Conservation (phyloP, 2,797 vertebrate genomes). For the Distichodus sexfasciatus region DNA sequence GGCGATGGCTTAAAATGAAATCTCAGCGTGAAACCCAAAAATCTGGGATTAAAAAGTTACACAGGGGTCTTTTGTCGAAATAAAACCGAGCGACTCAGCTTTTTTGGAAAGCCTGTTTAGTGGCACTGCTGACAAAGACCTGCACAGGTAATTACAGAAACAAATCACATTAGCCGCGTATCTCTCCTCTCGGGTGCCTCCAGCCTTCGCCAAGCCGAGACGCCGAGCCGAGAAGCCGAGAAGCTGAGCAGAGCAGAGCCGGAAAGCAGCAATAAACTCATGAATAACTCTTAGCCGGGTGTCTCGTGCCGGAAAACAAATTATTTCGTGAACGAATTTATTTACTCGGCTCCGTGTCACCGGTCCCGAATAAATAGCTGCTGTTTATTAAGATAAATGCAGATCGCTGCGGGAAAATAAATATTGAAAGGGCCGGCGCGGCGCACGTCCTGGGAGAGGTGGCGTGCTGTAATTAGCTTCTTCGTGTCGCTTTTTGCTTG, state of each 20-base stretch:
- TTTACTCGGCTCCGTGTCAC: conserved; percentile 38
- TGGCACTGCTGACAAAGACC: conserved; percentile 43
- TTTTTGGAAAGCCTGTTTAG: conserved; percentile 43
- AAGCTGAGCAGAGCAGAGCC: conserved; percentile 18
- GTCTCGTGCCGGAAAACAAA: conserved; percentile 44
- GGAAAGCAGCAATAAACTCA: conserved; percentile 46
- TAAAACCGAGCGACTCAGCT: conserved; percentile 15
- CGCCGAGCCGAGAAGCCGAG: conserved; percentile 39
- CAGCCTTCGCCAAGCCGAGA: conserved; percentile 35
- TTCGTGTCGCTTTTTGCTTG: conserved; percentile 26
- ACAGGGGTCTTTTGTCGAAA: conserved; percentile 19
- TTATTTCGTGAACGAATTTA: conserved; percentile 44
- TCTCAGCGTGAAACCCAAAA: neutral
- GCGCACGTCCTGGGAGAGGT: conserved; percentile 29
- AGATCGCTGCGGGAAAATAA: conserved; percentile 36
- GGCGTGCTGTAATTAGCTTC: conserved; percentile 38
- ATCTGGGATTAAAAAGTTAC: neutral
- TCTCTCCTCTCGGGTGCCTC: conserved; percentile 32
- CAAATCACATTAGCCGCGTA: conserved; percentile 51
- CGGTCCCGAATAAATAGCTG: conserved; percentile 46
- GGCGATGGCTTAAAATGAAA: conserved; percentile 19
- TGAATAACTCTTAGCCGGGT: conserved; percentile 46
- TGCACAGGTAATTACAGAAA: conserved; percentile 53
- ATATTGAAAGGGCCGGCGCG: conserved; percentile 26
- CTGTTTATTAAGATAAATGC: conserved; percentile 53